Evolutionary conservation across 2,888 invertebrate genomes (phyloP), one percentile per base, ranked within the genome.

Genomic region (Plemyria rubiginata): DNA sequence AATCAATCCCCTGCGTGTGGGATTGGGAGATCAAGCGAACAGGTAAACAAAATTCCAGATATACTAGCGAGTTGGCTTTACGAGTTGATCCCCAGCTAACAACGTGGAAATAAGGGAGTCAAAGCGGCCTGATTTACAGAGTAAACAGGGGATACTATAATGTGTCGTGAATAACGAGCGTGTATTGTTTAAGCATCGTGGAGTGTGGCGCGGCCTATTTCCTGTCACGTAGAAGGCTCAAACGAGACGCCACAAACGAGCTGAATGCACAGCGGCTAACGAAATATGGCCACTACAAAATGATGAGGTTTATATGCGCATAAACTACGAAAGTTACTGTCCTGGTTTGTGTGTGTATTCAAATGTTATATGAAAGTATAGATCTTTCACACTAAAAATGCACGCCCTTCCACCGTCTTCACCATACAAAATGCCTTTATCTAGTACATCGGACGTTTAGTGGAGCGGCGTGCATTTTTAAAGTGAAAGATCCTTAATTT

Each of bases 1-100:
- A 88, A 90, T 88, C 86, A 86, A 87, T 86, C 86, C 79, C 77
- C 77, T 68, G 76, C 79, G 78, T 75, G 76, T 74, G 72, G 79
- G 81, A 81, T 82, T 79, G 77, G 75, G 75, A 85, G 83, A 86
- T 85, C 84, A 86, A 78, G 75, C 77, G 75, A 76, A 75, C 80
- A 81, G 79, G 83, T 84, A 86, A 82, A 86, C 83, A 85, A 83
- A 82, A 83, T 78, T 79, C 74, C 72, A 46, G 46, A 46, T 48
- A 73, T 74, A 74, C 77, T 74, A 80, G 75, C 77, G 74, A 80
- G 75, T 75, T 79, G 75, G 77, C 75, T 81, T 77, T 79, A 72
- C 80, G 75, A 77, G 79, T 82, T 87, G 83, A 86, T 86, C 85
- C 84, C 77, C 71, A 67, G 75, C 80, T 85, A 85, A 86, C 85